Evolutionary conservation across 1,140 invertebrate species (phyloP).

Genomic region (Aphelenchoides besseyi): DNA sequence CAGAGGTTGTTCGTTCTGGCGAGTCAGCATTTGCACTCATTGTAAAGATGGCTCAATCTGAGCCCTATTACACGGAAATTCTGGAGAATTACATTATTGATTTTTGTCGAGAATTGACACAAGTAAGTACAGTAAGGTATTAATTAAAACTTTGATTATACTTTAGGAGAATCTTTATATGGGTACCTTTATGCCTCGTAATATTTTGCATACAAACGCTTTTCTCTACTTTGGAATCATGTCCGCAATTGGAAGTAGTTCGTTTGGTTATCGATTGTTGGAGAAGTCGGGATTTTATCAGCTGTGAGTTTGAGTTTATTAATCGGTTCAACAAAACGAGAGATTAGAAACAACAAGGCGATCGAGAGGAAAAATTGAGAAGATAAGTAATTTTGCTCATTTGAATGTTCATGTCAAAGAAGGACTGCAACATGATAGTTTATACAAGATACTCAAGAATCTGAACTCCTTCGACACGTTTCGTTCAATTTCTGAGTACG

Average conservation of each 20-base stretch:
- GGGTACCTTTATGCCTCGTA: constrained; percentile 28
- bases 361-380: neutral
- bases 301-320: constrained; percentile 33
- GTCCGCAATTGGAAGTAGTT: constrained; percentile 8
- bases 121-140: neutral
- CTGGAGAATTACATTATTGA: constrained; percentile 28
- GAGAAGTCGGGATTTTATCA: constrained; percentile 30
- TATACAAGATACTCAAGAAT: too few species aligned
- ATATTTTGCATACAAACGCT: constrained; percentile 25
- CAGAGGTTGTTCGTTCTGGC: constrained; percentile 15
- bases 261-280: constrained; percentile 6
- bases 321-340: neutral
- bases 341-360: constrained; percentile 6
- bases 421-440: too few species aligned
- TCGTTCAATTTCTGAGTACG: neutral
- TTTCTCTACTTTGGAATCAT: constrained; percentile 31
- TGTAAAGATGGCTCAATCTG: constrained; percentile 25
- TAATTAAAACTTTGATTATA: neutral
- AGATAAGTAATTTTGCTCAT: too few species aligned
- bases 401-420: constrained; percentile 8
- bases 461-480: neutral
- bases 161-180: constrained; percentile 23
- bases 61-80: constrained; percentile 34
- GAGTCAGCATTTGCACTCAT: constrained; percentile 20
- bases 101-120: constrained; percentile 23